phyloP scores from a whole-genome alignment of 2,797 vertebrate species.

The Sebastolobus alascanus region DNA sequence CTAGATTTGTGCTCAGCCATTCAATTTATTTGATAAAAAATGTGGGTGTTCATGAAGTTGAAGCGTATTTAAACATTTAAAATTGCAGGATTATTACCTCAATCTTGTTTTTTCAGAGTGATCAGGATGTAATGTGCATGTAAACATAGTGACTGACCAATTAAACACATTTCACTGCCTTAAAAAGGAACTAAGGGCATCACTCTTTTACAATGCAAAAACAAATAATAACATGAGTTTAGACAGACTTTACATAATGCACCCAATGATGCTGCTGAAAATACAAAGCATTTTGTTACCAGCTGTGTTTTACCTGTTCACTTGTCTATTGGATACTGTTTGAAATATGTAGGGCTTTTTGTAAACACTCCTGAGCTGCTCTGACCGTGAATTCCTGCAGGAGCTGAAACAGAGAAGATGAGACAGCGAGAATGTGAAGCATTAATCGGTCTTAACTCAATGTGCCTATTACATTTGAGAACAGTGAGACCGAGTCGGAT shows the following conservation, averaged over 20 bases:
- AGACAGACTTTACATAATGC: slow-evolving; percentile 8
- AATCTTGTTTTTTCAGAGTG: background rate
- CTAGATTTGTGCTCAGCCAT: background rate
- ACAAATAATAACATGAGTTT: background rate
- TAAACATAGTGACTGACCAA: slow-evolving; percentile 24
- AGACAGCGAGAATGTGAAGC: slow-evolving; percentile 42
- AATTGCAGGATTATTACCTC: background rate
- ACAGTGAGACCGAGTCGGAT: slow-evolving; percentile 41
- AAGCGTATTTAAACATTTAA: background rate
- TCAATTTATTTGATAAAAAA: background rate
- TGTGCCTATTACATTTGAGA: slow-evolving; percentile 77
- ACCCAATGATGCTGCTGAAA: slow-evolving; percentile 41
- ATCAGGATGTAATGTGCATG: slow-evolving; percentile 39
- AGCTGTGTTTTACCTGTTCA: slow-evolving; percentile 43
- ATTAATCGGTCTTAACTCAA: slow-evolving; percentile 61
- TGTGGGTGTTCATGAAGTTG: background rate
- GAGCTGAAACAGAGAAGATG: slow-evolving; percentile 29
- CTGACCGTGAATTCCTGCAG: slow-evolving; percentile 32
- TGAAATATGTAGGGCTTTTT: slow-evolving; percentile 1
- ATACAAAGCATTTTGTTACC: slow-evolving; percentile 29
- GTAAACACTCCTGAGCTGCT: slow-evolving; percentile 52
- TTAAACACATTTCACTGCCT: slow-evolving; percentile 69
- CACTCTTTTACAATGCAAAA: slow-evolving; percentile 44
- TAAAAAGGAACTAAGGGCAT: slow-evolving; percentile 67
- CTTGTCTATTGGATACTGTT: slow-evolving; percentile 18